Evolutionary conservation across 1,140 invertebrate genomes (phyloP), one percentile per base, ranked within the genome.

Genomic region (Neoseiulus cucumeris): DNA sequence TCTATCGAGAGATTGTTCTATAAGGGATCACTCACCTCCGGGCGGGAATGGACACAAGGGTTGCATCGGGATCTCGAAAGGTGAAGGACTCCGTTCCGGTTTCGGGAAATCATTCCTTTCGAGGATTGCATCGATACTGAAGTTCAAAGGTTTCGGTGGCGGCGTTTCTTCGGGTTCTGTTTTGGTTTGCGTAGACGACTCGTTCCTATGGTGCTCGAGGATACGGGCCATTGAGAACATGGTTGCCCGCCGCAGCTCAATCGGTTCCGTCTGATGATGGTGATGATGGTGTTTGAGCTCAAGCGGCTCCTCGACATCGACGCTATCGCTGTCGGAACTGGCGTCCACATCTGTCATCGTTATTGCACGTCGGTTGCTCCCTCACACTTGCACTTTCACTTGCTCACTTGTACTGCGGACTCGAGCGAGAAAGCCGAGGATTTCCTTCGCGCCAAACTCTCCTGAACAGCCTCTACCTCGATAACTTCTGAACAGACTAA

Each of bases 121-220:
- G 22, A 59, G 51, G 33, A 59, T 59, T 17, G 51, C 51, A 59
- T 59, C 33, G 25, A 59, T 59, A 59, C 51, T 59, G 51, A 59
- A 59, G 25, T 59, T 59, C 14, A 59, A 33, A 25, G 51, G 51
- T 25, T 59, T 59, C 33, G 25, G 14, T 25, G 25, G 14, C 51
- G 51, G 25, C 22, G 51, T 29, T 25, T 59, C 51, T 25, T 59
- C 51, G 4, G 51, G 17, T 25, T 59, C 51, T 14, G 51, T 59
- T 25, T 59, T 59, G 14, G 51, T 59, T 33, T 59, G 51, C 51
- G 33, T 59, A 5, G 51, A 17, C 12, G 51, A 33, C 14, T 29
- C 14, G 51, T 59, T 59, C 12, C 25, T 17, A 25, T 59, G 25
- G 25, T 33, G 51, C 22, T 59, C 51, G 14, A 59, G 51, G 22